Conservation (phyloP, 2,113 vertebrate species). For the Pteruthius melanotis region DNA sequence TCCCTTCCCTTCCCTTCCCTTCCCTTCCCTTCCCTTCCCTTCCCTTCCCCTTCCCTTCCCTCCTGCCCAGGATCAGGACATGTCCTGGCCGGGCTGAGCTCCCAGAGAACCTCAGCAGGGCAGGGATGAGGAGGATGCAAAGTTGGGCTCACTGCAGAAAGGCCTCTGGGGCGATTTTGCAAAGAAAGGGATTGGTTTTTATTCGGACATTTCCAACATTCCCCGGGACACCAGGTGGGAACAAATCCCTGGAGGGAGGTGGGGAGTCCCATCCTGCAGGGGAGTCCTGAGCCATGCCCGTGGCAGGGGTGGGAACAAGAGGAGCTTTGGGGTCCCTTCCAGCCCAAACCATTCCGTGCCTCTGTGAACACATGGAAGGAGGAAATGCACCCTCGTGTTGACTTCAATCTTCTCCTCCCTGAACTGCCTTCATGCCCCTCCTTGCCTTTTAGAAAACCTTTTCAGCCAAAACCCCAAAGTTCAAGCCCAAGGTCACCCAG, state of each 20-base stretch:
- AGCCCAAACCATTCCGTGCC: not conserved
- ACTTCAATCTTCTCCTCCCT: not conserved
- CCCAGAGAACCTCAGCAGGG: not conserved
- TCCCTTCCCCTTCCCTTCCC: not conserved
- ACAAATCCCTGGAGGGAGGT: not conserved
- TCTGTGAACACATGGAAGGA: not conserved
- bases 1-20: too few species aligned
- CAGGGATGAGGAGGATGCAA: not conserved
- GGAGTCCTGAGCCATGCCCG: not conserved
- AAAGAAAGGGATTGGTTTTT: not conserved
- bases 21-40: not conserved
- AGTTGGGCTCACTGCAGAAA: not conserved
- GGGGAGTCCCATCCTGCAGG: not conserved
- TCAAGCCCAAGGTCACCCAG: slow-evolving; percentile 37
- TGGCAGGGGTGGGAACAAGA: not conserved
- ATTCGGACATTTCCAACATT: not conserved
- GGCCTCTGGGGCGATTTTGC: not conserved
- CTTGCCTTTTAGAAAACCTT: not conserved
- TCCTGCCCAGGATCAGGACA: not conserved
- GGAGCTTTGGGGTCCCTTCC: not conserved
- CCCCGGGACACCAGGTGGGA: not conserved
- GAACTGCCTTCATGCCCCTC: not conserved
- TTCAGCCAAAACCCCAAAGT: not conserved
- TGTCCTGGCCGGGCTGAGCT: not conserved
- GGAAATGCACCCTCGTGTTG: not conserved